A percentile compares a stretch with the other conserved stretches of the same genome.
These are phyloP conservation scores for Panzeria rudis DNA, from an alignment of 2,888 invertebrate genomes.

Conservation along the genomic window DNA sequence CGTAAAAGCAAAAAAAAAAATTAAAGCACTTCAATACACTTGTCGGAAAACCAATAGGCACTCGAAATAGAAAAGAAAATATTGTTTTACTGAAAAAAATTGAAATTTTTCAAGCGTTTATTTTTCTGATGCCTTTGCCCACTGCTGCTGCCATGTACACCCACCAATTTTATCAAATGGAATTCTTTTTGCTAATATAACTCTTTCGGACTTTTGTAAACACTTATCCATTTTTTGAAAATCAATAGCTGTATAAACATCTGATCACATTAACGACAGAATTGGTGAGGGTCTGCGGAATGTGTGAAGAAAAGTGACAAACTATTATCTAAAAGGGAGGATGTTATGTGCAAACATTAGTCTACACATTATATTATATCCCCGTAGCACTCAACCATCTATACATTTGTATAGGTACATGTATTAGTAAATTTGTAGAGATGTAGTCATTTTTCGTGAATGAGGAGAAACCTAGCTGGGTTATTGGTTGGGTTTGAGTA, in stretches of 20 bases:
- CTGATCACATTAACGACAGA: conserved; percentile 8
- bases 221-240: conserved; percentile 22
- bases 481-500: neutral
- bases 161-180: conserved; percentile 40
- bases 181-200: conserved; percentile 8
- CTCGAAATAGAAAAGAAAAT: conserved; percentile 13
- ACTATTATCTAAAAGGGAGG: neutral
- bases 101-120: conserved; percentile 14
- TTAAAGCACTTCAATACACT: neutral
- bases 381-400: neutral
- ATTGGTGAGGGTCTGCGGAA: neutral
- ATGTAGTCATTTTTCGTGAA: neutral
- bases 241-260: conserved; percentile 34
- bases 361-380: neutral
- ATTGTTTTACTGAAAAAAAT: neutral
- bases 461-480: neutral
- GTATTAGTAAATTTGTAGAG: neutral
- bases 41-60: conserved; percentile 25
- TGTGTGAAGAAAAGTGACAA: neutral
- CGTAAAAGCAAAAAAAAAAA: neutral
- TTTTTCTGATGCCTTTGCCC: neutral
- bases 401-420: neutral
- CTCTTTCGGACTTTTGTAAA: conserved; percentile 22
- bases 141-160: conserved; percentile 39
- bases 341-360: neutral